Base-by-base conservation (phyloP, 2,888 invertebrate species). In the Agrotis exclamationis region DNA sequence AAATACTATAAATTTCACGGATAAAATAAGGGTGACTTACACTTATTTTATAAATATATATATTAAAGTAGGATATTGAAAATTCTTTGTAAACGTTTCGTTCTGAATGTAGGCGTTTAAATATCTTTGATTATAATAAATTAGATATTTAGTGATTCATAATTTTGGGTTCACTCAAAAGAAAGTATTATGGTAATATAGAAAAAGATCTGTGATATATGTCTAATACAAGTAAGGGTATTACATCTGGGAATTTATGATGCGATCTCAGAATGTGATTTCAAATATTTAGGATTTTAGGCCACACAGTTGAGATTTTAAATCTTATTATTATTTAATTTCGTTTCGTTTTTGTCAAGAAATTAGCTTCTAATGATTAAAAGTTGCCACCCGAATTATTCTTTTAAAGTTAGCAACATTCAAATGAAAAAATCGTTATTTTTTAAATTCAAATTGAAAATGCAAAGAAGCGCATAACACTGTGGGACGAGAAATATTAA, bases 191-290 rank as follows among this genome's bases (percentile, higher is more conserved):
- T 92, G 92, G 89, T 94, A 93, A 90, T 92, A 92, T 93, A 95
- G 92, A 90, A 91, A 93, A 94, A 92, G 92, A 94, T 93, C 95
- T 95, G 95, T 96, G 95, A 95, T 95, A 95, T 92, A 91, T 90
- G 91, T 82, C 80, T 85, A 80, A 82, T 91, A 91, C 89, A 91
- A 90, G 91, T 95, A 94, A 94, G 93, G 87, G 86, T 88, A 90
- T 89, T 93, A 94, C 92, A 94, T 92, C 95, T 93, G 94, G 94
- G 93, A 92, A 93, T 91, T 85, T 86, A 89, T 85, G 87, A 89
- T 84, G 86, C 90, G 94, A 96, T 95, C 95, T 96, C 95, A 93
- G 91, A 90, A 89, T 92, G 91, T 93, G 91, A 92, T 93, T 92
- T 89, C 83, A 87, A 86, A 85, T 82, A 84, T 86, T 89, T 88